Evolutionary conservation across 2,888 invertebrate genomes (phyloP).

Genomic region (Eristalinus aeneus): DNA sequence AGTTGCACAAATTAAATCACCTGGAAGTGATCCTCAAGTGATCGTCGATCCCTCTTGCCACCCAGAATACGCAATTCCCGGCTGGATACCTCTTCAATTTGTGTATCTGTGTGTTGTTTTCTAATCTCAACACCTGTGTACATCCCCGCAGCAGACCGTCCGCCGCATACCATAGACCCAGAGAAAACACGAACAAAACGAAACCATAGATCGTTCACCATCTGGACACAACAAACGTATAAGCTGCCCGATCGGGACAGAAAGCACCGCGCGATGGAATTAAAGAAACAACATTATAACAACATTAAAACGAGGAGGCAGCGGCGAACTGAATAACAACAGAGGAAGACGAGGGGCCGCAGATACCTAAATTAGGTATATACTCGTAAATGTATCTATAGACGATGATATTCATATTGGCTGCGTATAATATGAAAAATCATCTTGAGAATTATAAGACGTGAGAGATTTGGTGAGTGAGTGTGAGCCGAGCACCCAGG

Average conservation of each 20-base stretch:
- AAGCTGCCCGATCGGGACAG: slow-evolving; percentile 53
- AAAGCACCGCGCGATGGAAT: slow-evolving; percentile 50
- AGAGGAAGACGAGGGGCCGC: slow-evolving; percentile 3
- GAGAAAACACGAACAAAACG: slow-evolving; percentile 35
- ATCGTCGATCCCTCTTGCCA: slow-evolving; percentile 37
- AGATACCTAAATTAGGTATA: slow-evolving; percentile 52
- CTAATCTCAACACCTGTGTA: slow-evolving; percentile 63
- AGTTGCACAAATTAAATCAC: slow-evolving; percentile 52
- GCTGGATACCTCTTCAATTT: neutral
- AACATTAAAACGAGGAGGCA: slow-evolving; percentile 18
- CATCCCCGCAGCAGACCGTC: slow-evolving; percentile 10
- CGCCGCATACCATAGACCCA: slow-evolving; percentile 30
- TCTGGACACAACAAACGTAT: slow-evolving; percentile 40
- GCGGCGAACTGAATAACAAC: neutral
- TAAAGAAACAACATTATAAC: slow-evolving; percentile 59
- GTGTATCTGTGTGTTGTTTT: neutral
- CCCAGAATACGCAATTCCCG: slow-evolving; percentile 63
- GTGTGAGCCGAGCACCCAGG: slow-evolving; percentile 47
- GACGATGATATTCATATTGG: slow-evolving; percentile 67
- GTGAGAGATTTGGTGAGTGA: slow-evolving; percentile 69
- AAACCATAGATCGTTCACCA: slow-evolving; percentile 57
- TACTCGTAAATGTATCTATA: slow-evolving; percentile 48
- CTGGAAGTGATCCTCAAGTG: slow-evolving; percentile 49
- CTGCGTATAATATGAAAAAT: slow-evolving; percentile 63
- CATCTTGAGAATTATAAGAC: slow-evolving; percentile 69